Conservation (phyloP, 2,797 vertebrate genomes). For the Lagodon rhomboides region DNA sequence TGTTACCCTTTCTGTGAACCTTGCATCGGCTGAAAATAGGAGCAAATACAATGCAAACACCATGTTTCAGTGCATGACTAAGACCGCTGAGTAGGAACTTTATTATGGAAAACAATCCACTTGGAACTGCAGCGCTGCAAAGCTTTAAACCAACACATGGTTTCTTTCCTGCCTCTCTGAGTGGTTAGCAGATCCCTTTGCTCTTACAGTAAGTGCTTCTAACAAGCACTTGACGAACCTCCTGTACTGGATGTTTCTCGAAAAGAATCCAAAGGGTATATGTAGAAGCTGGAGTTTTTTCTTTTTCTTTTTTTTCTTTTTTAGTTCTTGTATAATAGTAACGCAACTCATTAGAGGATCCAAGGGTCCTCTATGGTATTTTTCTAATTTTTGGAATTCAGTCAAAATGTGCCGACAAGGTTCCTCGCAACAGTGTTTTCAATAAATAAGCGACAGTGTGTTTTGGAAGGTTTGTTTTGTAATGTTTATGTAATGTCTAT, state of each 20-base stretch:
- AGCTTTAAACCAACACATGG: constrained; percentile 36
- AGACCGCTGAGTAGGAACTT: constrained; percentile 3
- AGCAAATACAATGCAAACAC: background rate
- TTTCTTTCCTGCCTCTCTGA: constrained; percentile 16
- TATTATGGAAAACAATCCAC: constrained; percentile 31
- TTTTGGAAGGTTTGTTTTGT: background rate
- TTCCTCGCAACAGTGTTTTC: background rate
- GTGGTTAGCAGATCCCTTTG: constrained; percentile 33
- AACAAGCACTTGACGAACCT: constrained; percentile 43
- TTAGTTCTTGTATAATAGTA: background rate
- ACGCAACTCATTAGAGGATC: background rate
- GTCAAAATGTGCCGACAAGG: background rate
- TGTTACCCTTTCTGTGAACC: constrained; percentile 1
- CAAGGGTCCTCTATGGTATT: background rate
- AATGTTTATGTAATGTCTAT: no score
- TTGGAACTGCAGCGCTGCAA: constrained; percentile 16
- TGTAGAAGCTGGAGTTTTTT: background rate
- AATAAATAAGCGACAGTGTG: background rate
- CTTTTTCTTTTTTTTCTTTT: background rate
- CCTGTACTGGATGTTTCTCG: constrained; percentile 24
- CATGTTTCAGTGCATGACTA: background rate
- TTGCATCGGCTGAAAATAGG: background rate
- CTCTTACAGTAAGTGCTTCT: constrained; percentile 41
- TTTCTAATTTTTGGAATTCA: background rate
- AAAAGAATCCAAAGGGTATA: background rate